Base-by-base conservation (phyloP, 2,888 invertebrate species). In the Drosophila anomelani region DNA sequence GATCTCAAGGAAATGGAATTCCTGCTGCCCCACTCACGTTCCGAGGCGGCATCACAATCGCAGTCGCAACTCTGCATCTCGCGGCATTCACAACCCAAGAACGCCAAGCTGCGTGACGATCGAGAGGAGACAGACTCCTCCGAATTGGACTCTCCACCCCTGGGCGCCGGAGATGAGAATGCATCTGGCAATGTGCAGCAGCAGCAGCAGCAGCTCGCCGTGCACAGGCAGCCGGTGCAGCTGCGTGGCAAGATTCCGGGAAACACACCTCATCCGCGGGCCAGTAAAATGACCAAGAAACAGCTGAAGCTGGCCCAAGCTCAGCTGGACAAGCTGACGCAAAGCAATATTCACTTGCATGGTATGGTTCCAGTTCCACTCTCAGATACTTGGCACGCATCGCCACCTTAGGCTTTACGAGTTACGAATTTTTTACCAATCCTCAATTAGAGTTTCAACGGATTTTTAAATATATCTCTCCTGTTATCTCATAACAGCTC, bases 291-390 rank as follows among this genome's bases (percentile, higher is more conserved):
- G 91, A 93, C 93, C 71, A 95, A 95, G 93, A 95, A 95, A 90
- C 95, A 95, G 89, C 94, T 95, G 76, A 95, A 95, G 92, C 93
- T 95, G 87, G 94, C 95, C 88, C 95, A 95, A 79, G 95, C 96
- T 91, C 95, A 95, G 82, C 93, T 96, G 91, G 96, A 96, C 92
- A 95, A 95, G 93, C 93, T 96, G 88, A 95, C 95, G 88, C 95
- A 95, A 94, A 95, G 96, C 93, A 96, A 96, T 94, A 96, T 96
- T 90, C 96, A 97, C 93, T 94, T 96, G 89, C 96, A 96, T 93
- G 96, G 97, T 97, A 95, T 94, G 95, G 36, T 4, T n/a, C 85
- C 59, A 41, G n/a, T 29, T 7, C 23, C 36, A 39, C 23, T 41
- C 1, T 17, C 26, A 49, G 20, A 15, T 36, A 34, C 12, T 29